Evolutionary conservation across 2,888 invertebrate genomes (phyloP), one percentile per base, ranked within the genome.

Genomic region (Eupithecia subfuscata): DNA sequence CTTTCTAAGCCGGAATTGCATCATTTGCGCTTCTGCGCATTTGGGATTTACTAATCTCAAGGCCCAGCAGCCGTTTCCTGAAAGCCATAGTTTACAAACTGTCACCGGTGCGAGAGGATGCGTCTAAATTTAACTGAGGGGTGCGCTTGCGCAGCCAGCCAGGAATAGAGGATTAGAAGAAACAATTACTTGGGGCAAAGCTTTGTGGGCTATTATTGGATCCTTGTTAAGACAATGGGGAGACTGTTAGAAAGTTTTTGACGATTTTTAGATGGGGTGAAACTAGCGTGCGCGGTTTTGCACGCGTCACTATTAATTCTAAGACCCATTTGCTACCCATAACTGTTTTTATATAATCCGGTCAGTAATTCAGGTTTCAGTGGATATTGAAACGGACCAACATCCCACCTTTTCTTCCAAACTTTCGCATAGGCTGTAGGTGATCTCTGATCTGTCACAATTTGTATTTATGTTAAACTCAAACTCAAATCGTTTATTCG

Each of bases 101-200:
- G 85, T 82, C 83, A 80, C 77, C 79, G 78, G 78, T 72, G 83
- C 82, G 78, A 76, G 78, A 85, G 89, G 90, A 88, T 87, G 84
- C 82, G 83, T 89, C 89, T 88, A 90, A 84, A 86, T 90, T 87
- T 87, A 85, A 85, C 81, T 80, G 77, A 79, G 81, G 87, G 86
- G 87, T 84, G 75, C 73, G 68, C 71, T 52, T 9, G 71, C 65
- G 72, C 72, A 16, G 9, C 12, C 71, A 64, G 69, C 74, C 71
- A 76, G 64, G 74, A 74, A 76, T 71, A 74, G 76, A 77, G 74
- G 48, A 70, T 70, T 65, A 60, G 30, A 70, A 73, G 71, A 71
- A 74, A 71, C 68, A 45, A 68, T 68, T 22, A 43, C 68, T 67
- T 6, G 18, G 65, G n/a, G 43, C 16, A 40, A 68, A 43, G 22